Percentiles rank a stretch among this genome's conserved stretches.
Evolutionary conservation across 2,888 invertebrate genomes (phyloP).

Genomic region (Lithophane semibrunnea): DNA sequence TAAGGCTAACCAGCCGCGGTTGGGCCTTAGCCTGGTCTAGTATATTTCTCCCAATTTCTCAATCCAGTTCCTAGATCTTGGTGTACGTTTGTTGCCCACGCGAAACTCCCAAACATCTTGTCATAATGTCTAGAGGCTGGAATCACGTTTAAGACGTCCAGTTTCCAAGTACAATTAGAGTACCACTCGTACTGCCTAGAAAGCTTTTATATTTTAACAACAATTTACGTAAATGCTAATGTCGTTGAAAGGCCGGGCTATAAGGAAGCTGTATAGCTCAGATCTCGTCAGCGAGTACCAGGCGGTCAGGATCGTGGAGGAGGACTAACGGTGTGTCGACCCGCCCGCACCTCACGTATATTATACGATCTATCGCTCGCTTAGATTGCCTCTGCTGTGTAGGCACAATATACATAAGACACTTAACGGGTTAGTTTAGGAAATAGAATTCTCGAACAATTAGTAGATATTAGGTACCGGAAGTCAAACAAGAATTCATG

Average conservation of each 20-base stretch:
- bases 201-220: not conserved
- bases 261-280: constrained; percentile 49
- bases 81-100: not conserved
- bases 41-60: not conserved
- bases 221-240: not conserved
- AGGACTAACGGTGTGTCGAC: constrained; percentile 57
- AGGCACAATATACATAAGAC: not conserved
- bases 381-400: not conserved
- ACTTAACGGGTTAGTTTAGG: no score
- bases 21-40: not conserved
- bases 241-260: constrained; percentile 18
- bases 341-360: constrained; percentile 51
- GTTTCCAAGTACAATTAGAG: not conserved
- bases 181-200: not conserved
- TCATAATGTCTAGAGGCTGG: not conserved
- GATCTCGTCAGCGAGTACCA: constrained; percentile 30
- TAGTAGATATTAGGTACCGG: not conserved
- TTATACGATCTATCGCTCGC: not conserved
- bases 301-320: constrained; percentile 34
- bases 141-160: not conserved
- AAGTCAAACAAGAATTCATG: not conserved
- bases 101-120: not conserved
- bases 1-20: not conserved
- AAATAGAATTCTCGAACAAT: not conserved
- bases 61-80: not conserved